Conservation (phyloP, 2,888 invertebrate genomes). For the Caenorhabditis sp. region DNA sequence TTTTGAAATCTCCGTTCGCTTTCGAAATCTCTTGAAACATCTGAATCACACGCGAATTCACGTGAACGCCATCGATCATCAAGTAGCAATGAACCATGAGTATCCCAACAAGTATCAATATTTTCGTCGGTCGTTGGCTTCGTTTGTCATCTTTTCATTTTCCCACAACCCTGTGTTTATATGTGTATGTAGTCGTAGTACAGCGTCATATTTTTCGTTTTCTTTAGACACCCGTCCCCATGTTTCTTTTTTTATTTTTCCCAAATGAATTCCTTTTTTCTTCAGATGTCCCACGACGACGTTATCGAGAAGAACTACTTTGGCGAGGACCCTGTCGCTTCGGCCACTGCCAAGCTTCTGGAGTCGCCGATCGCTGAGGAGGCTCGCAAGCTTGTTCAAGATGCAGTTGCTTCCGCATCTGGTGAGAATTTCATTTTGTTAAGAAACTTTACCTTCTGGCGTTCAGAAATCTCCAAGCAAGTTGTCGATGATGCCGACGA, state of each 20-base stretch:
- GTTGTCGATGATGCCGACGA: constrained; percentile 43
- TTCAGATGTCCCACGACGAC: constrained; percentile 67
- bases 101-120: constrained; percentile 46
- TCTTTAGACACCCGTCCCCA: constrained; percentile 25
- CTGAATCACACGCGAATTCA: too few species aligned
- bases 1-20: background rate
- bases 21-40: background rate
- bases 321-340: constrained; percentile 11
- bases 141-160: constrained; percentile 21
- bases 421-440: background rate
- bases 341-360: constrained; percentile 47
- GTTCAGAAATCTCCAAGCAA: constrained; percentile 28
- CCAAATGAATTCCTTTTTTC: constrained; percentile 18
- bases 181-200: constrained; percentile 30
- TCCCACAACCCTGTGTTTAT: constrained; percentile 41
- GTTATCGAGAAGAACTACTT: constrained; percentile 66
- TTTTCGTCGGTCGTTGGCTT: constrained; percentile 31
- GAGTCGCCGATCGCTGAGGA: constrained; percentile 65
- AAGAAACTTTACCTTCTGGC: background rate
- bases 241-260: constrained; percentile 10
- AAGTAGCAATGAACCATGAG: background rate
- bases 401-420: constrained; percentile 60
- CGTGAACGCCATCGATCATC: background rate
- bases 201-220: constrained; percentile 36
- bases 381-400: constrained; percentile 56